A percentile compares a stretch with the other conserved stretches of the same genome.
Evolutionary conservation across 2,888 invertebrate species (phyloP).

Genomic region (Deilephila porcellus): DNA sequence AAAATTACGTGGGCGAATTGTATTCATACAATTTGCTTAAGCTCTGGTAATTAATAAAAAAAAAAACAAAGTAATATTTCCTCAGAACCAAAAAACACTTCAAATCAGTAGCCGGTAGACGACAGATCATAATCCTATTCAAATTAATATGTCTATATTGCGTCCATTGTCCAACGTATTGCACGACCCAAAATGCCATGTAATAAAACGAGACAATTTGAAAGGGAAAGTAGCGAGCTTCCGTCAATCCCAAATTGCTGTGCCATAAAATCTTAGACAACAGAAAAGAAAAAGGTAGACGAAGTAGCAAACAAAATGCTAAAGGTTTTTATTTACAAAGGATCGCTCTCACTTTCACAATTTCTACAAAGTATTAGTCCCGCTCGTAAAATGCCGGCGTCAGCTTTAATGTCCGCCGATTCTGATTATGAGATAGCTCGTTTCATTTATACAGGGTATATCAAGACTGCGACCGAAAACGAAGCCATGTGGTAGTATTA

Average conservation of each 20-base stretch:
- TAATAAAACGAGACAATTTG: conserved; percentile 39
- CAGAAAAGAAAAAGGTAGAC: conserved; percentile 33
- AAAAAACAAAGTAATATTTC: too few species aligned
- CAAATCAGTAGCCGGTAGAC: not conserved
- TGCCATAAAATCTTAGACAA: conserved; percentile 51
- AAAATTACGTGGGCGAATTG: not conserved
- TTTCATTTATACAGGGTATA: conserved; percentile 25
- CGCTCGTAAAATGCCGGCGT: not conserved
- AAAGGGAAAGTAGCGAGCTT: conserved; percentile 55
- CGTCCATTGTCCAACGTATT: conserved; percentile 9
- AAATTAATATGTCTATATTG: conserved; percentile 4
- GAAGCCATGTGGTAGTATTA: too few species aligned
- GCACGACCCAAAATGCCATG: not conserved
- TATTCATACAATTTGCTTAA: not conserved
- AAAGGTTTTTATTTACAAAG: conserved; percentile 46
- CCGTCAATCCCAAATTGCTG: conserved; percentile 48
- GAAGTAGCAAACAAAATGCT: conserved; percentile 47
- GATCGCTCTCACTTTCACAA: conserved; percentile 66
- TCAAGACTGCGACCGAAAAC: too few species aligned
- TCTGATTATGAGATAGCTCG: not conserved
- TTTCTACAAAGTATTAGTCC: conserved; percentile 51
- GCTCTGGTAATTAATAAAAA: too few species aligned
- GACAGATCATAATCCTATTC: conserved; percentile 1
- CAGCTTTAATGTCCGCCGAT: not conserved
- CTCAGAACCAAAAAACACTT: not conserved